phyloP scores from a whole-genome alignment of 2,888 invertebrate species.

The Andricus curvator region DNA sequence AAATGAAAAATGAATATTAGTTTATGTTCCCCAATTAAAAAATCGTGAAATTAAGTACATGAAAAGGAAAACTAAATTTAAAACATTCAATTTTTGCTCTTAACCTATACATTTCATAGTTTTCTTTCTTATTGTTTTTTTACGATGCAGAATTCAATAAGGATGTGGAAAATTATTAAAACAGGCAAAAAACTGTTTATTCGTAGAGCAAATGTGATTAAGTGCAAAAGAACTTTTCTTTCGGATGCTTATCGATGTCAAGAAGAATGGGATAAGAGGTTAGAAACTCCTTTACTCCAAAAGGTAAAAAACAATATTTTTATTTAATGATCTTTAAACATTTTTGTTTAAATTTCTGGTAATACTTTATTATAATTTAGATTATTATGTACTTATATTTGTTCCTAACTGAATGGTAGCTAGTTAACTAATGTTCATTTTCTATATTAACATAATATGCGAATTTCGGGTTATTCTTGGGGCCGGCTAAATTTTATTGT shows the following conservation, averaged over 20 bases:
- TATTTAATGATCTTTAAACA: too few relatives aligned
- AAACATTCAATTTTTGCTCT: neutral
- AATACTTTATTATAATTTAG: neutral
- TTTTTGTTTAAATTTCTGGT: neutral
- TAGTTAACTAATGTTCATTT: too few relatives aligned
- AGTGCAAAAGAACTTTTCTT: constrained; percentile 80
- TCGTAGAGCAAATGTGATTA: constrained; percentile 49
- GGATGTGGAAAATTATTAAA: constrained; percentile 58
- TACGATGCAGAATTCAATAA: constrained; percentile 46
- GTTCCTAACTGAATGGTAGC: too few relatives aligned
- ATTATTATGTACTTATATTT: too few relatives aligned
- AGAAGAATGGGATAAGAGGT: constrained; percentile 85
- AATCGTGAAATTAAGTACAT: neutral
- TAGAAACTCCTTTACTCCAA: constrained; percentile 82
- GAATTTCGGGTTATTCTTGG: too few relatives aligned
- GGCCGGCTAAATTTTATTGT: too few relatives aligned
- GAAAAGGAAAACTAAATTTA: neutral
- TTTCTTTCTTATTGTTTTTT: neutral
- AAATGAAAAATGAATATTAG: neutral
- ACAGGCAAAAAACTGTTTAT: constrained; percentile 50
- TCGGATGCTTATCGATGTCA: constrained; percentile 87
- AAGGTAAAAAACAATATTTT: constrained; percentile 73
- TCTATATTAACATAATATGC: too few relatives aligned
- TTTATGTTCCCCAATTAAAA: neutral
- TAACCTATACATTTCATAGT: constrained; percentile 9